A percentile compares a stretch with the other conserved stretches of the same genome.
phyloP scores from a whole-genome alignment of 1,140 invertebrate genomes.

The Microplitis demolitor region DNA sequence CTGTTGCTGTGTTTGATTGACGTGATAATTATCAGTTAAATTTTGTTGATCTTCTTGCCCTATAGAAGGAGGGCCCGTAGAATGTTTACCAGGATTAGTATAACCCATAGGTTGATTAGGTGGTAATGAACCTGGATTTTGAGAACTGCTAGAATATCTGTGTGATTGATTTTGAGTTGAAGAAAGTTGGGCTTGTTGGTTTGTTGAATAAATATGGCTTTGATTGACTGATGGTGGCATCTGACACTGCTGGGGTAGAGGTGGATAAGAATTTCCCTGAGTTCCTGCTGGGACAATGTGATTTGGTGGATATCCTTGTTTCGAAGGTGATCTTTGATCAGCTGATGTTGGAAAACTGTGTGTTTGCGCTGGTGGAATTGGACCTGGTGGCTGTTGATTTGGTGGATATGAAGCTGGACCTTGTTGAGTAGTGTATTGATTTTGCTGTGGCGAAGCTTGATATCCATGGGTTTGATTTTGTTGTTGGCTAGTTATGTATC shows the following conservation, averaged over 20 bases:
- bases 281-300: slow-evolving; percentile 32
- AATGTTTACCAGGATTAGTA: slow-evolving; percentile 32
- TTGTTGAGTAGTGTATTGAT: neutral
- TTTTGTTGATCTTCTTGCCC: slow-evolving; percentile 39
- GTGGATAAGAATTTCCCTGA: slow-evolving; percentile 29
- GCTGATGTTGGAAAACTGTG: slow-evolving; percentile 41
- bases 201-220: neutral
- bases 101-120: slow-evolving; percentile 40
- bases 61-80: slow-evolving; percentile 28
- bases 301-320: slow-evolving; percentile 38
- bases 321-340: slow-evolving; percentile 30
- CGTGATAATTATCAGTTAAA: slow-evolving; percentile 39
- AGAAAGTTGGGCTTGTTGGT: slow-evolving; percentile 7
- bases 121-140: slow-evolving; percentile 32
- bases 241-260: slow-evolving; percentile 31
- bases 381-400: slow-evolving; percentile 29
- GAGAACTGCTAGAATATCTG: slow-evolving; percentile 37
- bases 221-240: slow-evolving; percentile 20
- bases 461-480: neutral
- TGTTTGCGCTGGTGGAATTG: slow-evolving; percentile 30
- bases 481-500: neutral
- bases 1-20: slow-evolving; percentile 38
- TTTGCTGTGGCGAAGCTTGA: neutral
- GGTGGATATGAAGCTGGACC: slow-evolving; percentile 32
- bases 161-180: slow-evolving; percentile 30